Evolutionary conservation across 2,797 vertebrate genomes (phyloP).

Genomic region (Lagocephalus sceleratus): DNA sequence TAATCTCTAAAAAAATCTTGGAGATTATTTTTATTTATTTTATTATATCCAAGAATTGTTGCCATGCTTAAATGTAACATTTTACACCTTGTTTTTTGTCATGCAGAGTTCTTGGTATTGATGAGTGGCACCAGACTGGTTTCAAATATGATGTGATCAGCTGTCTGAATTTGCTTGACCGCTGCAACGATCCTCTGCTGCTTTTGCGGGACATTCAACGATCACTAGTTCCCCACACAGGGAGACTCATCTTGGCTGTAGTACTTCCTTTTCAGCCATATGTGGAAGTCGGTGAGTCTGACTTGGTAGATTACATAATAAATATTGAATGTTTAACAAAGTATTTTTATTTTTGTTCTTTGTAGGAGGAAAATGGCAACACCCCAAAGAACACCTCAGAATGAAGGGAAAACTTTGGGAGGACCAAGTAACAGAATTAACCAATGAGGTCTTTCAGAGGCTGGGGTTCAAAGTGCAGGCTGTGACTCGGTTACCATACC

Average conservation of each 20-base stretch:
- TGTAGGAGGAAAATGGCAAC: conserved; percentile 93
- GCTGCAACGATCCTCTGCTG: conserved; percentile 88
- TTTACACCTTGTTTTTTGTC: not conserved
- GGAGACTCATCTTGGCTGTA: conserved; percentile 87
- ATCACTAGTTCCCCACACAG: conserved; percentile 86
- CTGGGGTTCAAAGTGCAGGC: conserved; percentile 89
- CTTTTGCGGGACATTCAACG: conserved; percentile 86
- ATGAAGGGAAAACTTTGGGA: conserved; percentile 92
- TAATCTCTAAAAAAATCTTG: no score
- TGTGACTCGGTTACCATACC: conserved; percentile 92
- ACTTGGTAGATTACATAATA: not conserved
- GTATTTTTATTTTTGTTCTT: not conserved
- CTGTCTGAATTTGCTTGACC: conserved; percentile 96
- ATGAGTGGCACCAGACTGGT: conserved; percentile 90
- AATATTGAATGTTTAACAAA: not conserved
- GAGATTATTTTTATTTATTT: no score
- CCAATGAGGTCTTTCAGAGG: conserved; percentile 81
- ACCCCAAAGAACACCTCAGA: conserved; percentile 85
- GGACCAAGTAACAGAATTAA: conserved; percentile 90
- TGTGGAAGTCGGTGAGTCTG: conserved; percentile 90
- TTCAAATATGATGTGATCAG: conserved; percentile 95
- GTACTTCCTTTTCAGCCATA: conserved; percentile 96
- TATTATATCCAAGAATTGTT: no score
- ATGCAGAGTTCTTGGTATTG: conserved; percentile 73
- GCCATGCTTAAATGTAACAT: not conserved